Evolutionary conservation across 1,140 invertebrate species (phyloP).

Genomic region (Tigriopus japonicus): DNA sequence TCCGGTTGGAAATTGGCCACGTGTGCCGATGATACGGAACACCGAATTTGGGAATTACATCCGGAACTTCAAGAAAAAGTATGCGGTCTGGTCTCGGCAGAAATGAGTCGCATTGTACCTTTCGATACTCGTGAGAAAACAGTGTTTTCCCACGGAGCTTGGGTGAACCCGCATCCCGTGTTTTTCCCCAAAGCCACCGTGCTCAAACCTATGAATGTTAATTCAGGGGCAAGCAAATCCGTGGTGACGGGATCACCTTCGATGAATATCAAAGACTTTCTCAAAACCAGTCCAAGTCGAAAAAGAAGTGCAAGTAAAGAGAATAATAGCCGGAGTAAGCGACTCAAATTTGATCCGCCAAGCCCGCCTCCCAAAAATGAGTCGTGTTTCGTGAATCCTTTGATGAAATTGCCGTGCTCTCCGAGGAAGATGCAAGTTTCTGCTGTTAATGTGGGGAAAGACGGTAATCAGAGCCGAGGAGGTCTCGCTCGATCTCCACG

Average conservation of each 20-base stretch:
- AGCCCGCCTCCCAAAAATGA: background rate
- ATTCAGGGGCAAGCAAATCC: background rate
- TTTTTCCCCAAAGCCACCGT: background rate
- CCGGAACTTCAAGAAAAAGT: constrained; percentile 28
- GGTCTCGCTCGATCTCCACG: background rate
- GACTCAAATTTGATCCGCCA: background rate
- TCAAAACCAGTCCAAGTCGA: background rate
- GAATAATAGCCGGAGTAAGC: background rate
- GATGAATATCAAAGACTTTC: background rate
- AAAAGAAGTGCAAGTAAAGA: background rate
- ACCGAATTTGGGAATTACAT: constrained; percentile 48
- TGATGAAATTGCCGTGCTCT: background rate
- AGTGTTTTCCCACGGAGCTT: background rate
- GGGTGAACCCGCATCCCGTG: background rate
- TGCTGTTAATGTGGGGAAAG: background rate
- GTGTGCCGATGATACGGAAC: constrained; percentile 53
- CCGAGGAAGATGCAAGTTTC: background rate
- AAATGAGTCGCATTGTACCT: background rate
- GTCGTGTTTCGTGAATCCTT: background rate
- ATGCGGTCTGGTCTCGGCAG: background rate
- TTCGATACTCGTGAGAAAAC: background rate
- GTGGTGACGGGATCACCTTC: background rate
- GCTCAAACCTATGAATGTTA: background rate
- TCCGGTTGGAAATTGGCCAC: constrained; percentile 40
- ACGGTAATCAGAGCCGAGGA: too few relatives aligned